Conservation (phyloP, 2,888 invertebrate species). For the Drosophila suboccidentalis region DNA sequence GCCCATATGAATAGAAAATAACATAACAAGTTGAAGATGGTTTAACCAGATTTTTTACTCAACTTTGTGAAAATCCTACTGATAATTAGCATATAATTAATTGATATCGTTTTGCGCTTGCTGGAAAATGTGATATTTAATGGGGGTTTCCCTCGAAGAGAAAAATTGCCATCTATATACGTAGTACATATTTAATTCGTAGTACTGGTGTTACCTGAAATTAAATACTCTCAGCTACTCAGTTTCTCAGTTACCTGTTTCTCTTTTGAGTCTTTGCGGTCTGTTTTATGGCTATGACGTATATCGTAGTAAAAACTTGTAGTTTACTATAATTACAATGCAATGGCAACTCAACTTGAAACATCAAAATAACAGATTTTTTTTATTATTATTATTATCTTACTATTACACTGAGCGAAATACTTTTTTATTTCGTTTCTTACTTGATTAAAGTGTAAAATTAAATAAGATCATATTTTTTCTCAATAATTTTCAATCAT, state of each 20-base stretch:
- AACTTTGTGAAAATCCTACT: not conserved
- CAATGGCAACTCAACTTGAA: too few relatives aligned
- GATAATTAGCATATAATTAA: conserved; percentile 27
- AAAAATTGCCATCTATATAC: not conserved
- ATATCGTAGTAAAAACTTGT: conserved; percentile 29
- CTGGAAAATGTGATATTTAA: not conserved
- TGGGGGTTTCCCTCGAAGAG: not conserved
- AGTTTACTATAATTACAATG: conserved; percentile 2
- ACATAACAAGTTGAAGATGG: conserved; percentile 2
- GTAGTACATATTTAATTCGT: not conserved
- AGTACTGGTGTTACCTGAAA: conserved; percentile 9
- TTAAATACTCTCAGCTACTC: not conserved
- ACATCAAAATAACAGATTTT: not conserved
- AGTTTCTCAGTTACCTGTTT: not conserved
- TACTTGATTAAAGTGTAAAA: too few relatives aligned
- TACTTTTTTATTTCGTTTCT: too few relatives aligned
- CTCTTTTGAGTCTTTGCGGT: not conserved
- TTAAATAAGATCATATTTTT: too few relatives aligned
- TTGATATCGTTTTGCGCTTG: not conserved
- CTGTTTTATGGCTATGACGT: not conserved
- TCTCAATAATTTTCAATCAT: too few relatives aligned
- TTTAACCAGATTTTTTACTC: conserved; percentile 1
- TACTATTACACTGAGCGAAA: not conserved
- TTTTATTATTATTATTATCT: too few relatives aligned
- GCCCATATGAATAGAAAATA: not conserved